Base-by-base conservation (phyloP, 2,797 vertebrate genomes). In the Prunella strophiata region DNA sequence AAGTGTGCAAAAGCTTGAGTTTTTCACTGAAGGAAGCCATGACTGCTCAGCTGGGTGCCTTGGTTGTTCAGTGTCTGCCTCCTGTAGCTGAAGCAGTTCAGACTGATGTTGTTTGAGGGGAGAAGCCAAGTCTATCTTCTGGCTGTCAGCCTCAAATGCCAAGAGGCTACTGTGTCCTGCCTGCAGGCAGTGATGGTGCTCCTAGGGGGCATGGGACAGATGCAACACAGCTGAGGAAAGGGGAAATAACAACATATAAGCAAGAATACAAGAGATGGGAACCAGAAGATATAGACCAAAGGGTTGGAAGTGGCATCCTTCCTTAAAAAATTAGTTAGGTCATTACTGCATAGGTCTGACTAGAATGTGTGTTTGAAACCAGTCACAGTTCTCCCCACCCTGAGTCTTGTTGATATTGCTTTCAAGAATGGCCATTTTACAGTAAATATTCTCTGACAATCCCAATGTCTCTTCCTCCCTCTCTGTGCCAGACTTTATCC, bases 391-490 rank as follows among this genome's bases (percentile, higher is more conserved):
- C 32, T 85, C 42, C 34, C 9, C 36, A 75, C n/a, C 30, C 58
- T 70, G 58, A 72, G 29, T 89, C 47, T 50, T 79, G 0, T 21
- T 92, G n/a, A 43, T 66, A 27, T 11, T 85, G 19, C 61, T 88
- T 83, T 81, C 68, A 90, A 88, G 43, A 88, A 75, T 10, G 16
- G 26, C 45, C 22, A 45, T 78, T 90, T 78, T 85, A 72, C 50
- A 89, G 70, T 66, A 90, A 83, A 88, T 32, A 84, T 42, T 81
- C 47, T 66, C 48, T 57, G 91, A 94, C 82, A 94, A 90, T 47
- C 40, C 47, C 73, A 43, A 85, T 86, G 66, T n/a, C 54, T 86
- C 82, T 94, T 86, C 85, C 55, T 94, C 40, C 11, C 30, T 81
- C 32, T 84, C 66, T 68, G 36, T 51, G 55, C 54, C 79, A 91